phyloP scores from a whole-genome alignment of 2,888 invertebrate species.

The Meganola albula region DNA sequence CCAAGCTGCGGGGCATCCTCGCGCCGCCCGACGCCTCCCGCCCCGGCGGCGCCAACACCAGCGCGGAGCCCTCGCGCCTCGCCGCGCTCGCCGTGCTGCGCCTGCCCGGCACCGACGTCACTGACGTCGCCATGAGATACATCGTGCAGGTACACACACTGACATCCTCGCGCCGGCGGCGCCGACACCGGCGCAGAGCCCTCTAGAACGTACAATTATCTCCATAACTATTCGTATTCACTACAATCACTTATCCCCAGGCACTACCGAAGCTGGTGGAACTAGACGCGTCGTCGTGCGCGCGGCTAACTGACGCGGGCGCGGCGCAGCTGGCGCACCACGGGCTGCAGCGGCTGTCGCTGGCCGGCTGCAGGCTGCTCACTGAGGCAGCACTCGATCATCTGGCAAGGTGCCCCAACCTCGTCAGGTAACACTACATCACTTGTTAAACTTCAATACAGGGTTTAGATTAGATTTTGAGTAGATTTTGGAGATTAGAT shows the following conservation, averaged over 20 bases:
- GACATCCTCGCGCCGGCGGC: constrained; percentile 83
- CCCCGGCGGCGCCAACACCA: constrained; percentile 75
- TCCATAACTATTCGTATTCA: too few relatives aligned
- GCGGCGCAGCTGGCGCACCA: constrained; percentile 91
- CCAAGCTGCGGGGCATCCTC: constrained; percentile 88
- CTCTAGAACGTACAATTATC: too few relatives aligned
- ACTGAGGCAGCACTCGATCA: constrained; percentile 91
- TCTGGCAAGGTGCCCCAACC: constrained; percentile 84
- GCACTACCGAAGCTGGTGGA: constrained; percentile 85
- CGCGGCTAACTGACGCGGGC: constrained; percentile 92
- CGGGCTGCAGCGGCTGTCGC: constrained; percentile 84
- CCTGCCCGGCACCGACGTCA: constrained; percentile 92
- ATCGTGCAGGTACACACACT: constrained; percentile 71
- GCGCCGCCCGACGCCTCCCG: constrained; percentile 92
- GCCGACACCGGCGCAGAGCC: constrained; percentile 65
- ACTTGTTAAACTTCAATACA: too few relatives aligned
- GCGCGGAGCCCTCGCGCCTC: constrained; percentile 73
- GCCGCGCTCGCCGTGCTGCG: constrained; percentile 85
- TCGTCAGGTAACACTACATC: constrained; percentile 65
- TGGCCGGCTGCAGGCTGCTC: constrained; percentile 88
- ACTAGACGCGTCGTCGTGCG: constrained; percentile 91
- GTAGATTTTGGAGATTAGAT: too few relatives aligned
- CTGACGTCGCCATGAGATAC: constrained; percentile 87
- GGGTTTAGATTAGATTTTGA: too few relatives aligned
- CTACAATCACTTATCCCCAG: too few relatives aligned